Conservation (phyloP, 2,113 vertebrate species). For the Callorhinus ursinus region DNA sequence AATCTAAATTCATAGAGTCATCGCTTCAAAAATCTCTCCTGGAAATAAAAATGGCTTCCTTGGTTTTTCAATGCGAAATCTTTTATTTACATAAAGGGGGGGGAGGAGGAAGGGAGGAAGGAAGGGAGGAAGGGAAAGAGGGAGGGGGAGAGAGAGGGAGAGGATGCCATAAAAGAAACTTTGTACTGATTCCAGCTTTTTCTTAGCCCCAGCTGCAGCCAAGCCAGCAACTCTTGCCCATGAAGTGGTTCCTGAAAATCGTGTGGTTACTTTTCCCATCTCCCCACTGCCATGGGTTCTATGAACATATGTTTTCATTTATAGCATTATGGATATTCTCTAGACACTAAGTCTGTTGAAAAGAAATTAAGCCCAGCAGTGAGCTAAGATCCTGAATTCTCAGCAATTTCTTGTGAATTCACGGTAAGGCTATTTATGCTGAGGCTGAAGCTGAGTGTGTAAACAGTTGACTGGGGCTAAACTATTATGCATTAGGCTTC, state of each 20-base stretch:
- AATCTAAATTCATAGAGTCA: neutral
- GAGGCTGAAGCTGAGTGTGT: constrained; percentile 77
- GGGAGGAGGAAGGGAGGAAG: no score
- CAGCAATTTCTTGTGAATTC: constrained; percentile 82
- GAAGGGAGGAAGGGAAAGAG: neutral
- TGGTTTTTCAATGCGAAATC: constrained; percentile 40
- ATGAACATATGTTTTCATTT: constrained; percentile 83
- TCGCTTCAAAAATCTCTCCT: neutral
- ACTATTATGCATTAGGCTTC: constrained; percentile 10
- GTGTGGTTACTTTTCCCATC: constrained; percentile 59
- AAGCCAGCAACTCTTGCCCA: constrained; percentile 60
- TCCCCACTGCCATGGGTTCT: constrained; percentile 65
- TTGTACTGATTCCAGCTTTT: constrained; percentile 49
- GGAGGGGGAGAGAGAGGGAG: neutral
- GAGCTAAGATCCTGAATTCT: constrained; percentile 83
- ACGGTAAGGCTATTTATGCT: constrained; percentile 81
- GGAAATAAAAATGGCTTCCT: neutral
- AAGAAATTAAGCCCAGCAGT: constrained; percentile 86
- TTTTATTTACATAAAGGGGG: neutral
- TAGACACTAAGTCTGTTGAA: constrained; percentile 84
- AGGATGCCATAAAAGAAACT: constrained; percentile 38
- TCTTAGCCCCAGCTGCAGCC: constrained; percentile 51
- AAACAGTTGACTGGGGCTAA: constrained; percentile 79
- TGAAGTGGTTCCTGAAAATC: constrained; percentile 36
- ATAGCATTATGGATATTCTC: constrained; percentile 81